These are phyloP conservation scores for Anniella stebbinsi DNA, from an alignment of 2,797 vertebrate species.

Conservation along the genomic window DNA sequence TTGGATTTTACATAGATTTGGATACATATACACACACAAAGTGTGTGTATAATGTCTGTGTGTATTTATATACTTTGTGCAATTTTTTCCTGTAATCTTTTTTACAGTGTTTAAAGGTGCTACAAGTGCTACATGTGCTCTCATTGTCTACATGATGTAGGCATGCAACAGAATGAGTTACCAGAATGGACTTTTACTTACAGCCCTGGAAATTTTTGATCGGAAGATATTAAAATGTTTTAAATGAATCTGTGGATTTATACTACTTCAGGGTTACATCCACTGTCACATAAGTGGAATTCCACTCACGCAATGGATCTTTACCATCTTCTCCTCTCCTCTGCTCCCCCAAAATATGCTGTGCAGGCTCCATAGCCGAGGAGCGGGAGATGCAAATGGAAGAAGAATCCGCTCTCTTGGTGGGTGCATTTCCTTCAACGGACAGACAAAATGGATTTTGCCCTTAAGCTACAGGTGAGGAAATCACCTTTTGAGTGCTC, in stretches of 20 bases:
- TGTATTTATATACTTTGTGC: not conserved
- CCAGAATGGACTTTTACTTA: not conserved
- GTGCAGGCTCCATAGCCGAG: not conserved
- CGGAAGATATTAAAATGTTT: conserved; percentile 9
- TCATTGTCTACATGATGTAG: not conserved
- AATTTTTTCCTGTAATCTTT: not conserved
- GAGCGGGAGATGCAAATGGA: not conserved
- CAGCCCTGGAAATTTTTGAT: not conserved
- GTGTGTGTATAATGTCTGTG: not conserved
- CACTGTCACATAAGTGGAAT: not conserved
- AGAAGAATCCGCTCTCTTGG: not conserved
- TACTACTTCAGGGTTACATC: not conserved
- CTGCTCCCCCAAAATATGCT: not conserved
- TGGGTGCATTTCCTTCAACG: not conserved
- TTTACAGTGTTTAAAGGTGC: not conserved
- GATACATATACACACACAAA: not conserved
- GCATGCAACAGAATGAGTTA: not conserved
- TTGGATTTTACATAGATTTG: no score
- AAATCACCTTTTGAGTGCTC: not conserved
- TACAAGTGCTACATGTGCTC: not conserved
- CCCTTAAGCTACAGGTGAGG: not conserved
- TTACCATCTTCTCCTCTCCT: not conserved
- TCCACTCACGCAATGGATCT: not conserved
- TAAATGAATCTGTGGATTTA: not conserved
- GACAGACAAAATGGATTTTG: not conserved